Percentiles rank a stretch among this genome's conserved stretches.
These are phyloP conservation scores for Trissolcus brochymenae DNA, from an alignment of 2,888 invertebrate species.

Conservation along the genomic window DNA sequence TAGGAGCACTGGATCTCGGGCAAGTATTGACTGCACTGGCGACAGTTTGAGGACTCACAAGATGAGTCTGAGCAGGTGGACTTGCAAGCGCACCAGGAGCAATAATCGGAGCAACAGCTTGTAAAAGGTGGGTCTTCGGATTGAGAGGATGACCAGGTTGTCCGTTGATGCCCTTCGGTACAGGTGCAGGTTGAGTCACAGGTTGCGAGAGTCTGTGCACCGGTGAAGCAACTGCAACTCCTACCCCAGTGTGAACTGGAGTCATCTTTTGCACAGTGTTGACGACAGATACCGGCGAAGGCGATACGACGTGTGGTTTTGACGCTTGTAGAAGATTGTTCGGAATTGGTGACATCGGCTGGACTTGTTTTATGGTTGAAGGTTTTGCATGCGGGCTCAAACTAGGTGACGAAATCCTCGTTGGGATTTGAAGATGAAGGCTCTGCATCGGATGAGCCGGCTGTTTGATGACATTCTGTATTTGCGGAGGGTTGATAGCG, in stretches of 20 bases:
- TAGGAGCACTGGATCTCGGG: slow-evolving; percentile 64
- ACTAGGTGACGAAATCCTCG: slow-evolving; percentile 68
- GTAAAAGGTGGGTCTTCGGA: slow-evolving; percentile 75
- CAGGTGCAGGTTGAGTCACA: slow-evolving; percentile 64
- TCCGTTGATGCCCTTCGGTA: slow-evolving; percentile 69
- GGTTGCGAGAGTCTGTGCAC: slow-evolving; percentile 68
- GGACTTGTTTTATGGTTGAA: slow-evolving; percentile 66
- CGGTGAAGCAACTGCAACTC: slow-evolving; percentile 4
- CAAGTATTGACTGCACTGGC: slow-evolving; percentile 75
- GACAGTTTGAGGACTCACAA: slow-evolving; percentile 76
- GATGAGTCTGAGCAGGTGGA: slow-evolving; percentile 78
- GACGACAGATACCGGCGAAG: slow-evolving; percentile 66
- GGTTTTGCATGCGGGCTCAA: slow-evolving; percentile 68
- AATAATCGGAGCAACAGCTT: slow-evolving; percentile 77
- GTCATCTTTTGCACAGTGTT: slow-evolving; percentile 71
- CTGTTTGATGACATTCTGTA: slow-evolving; percentile 67
- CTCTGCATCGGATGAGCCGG: slow-evolving; percentile 66
- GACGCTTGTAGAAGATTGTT: slow-evolving; percentile 76
- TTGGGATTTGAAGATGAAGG: slow-evolving; percentile 69
- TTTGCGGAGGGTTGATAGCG: slow-evolving; percentile 56
- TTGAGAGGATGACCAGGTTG: slow-evolving; percentile 72
- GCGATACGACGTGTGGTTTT: slow-evolving; percentile 68
- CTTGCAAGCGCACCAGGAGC: slow-evolving; percentile 79
- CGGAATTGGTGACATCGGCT: slow-evolving; percentile 73
- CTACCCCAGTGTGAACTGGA: slow-evolving; percentile 43